Conservation (phyloP, 2,113 vertebrate genomes). For the Oryzias woworae region DNA sequence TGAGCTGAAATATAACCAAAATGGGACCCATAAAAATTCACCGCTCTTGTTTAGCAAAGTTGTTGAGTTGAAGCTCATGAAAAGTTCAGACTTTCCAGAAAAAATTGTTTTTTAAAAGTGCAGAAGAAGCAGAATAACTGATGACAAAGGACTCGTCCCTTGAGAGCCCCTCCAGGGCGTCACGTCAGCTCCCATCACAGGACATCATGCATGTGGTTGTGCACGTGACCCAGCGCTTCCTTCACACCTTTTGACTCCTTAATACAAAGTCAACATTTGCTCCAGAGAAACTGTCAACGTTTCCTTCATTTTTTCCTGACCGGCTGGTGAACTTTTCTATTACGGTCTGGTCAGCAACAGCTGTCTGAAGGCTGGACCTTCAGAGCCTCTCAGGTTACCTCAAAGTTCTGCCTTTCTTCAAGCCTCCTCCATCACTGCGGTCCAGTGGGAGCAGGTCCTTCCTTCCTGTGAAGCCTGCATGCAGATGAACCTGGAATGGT, state of each 20-base stretch:
- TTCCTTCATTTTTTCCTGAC: conserved; percentile 33
- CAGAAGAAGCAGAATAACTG: too few species aligned
- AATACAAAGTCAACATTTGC: conserved; percentile 44
- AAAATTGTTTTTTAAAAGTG: too few species aligned
- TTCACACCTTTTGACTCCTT: conserved; percentile 32
- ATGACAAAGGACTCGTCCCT: too few species aligned
- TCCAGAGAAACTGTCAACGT: conserved; percentile 38
- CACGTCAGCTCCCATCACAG: conserved; percentile 19
- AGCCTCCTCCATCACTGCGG: conserved; percentile 7
- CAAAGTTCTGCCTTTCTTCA: conserved; percentile 2
- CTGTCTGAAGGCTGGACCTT: conserved; percentile 32
- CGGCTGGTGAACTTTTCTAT: conserved; percentile 47
- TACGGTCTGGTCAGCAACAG: conserved; percentile 13
- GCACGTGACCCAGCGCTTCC: conserved; percentile 15
- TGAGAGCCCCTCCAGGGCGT: background rate
- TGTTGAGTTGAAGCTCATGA: too few species aligned
- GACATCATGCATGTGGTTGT: background rate
- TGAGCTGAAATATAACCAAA: background rate
- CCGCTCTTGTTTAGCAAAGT: too few species aligned
- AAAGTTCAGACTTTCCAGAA: too few species aligned
- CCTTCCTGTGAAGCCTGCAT: conserved; percentile 10
- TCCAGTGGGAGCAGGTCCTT: conserved; percentile 10
- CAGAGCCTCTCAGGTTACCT: conserved; percentile 21
- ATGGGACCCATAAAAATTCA: too few species aligned
- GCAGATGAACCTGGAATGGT: conserved; percentile 32